Conservation (phyloP, 2,888 invertebrate species). For the Phasia obesa region DNA sequence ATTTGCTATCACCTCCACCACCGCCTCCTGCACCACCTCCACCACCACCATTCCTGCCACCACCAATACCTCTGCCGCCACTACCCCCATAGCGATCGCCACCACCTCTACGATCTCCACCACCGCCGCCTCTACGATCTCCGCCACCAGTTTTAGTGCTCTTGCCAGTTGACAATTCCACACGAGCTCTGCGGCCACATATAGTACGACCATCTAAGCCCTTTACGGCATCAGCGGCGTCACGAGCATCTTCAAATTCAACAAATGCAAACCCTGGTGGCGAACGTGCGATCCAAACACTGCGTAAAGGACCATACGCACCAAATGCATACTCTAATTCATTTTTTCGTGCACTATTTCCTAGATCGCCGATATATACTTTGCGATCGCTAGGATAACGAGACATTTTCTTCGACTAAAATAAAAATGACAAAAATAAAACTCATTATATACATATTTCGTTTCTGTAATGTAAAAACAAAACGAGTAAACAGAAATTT, state of each 20-base stretch:
- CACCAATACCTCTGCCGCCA: conserved; percentile 96
- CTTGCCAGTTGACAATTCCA: conserved; percentile 96
- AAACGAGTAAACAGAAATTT: conserved; percentile 60
- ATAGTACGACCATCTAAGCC: conserved; percentile 90
- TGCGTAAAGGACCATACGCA: conserved; percentile 94
- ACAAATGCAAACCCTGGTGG: conserved; percentile 96
- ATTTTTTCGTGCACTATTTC: conserved; percentile 94
- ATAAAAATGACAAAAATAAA: conserved; percentile 32
- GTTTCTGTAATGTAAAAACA: conserved; percentile 39
- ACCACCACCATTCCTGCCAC: conserved; percentile 83
- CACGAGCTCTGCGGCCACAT: conserved; percentile 94
- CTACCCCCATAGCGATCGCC: conserved; percentile 94
- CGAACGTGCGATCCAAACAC: conserved; percentile 99
- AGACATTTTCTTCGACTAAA: conserved; percentile 74
- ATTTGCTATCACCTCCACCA: conserved; percentile 83
- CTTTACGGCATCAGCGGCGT: conserved; percentile 94
- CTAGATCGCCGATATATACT: conserved; percentile 97
- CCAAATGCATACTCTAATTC: conserved; percentile 96
- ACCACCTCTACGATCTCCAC: conserved; percentile 71
- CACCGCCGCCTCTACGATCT: conserved; percentile 76
- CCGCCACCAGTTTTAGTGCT: conserved; percentile 83
- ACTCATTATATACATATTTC: conserved; percentile 18
- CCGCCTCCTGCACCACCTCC: conserved; percentile 75
- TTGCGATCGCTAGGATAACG: conserved; percentile 91
- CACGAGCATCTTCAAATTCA: conserved; percentile 94